Conservation (phyloP, 1,140 invertebrate genomes). For the Trialeurodes vaporariorum region DNA sequence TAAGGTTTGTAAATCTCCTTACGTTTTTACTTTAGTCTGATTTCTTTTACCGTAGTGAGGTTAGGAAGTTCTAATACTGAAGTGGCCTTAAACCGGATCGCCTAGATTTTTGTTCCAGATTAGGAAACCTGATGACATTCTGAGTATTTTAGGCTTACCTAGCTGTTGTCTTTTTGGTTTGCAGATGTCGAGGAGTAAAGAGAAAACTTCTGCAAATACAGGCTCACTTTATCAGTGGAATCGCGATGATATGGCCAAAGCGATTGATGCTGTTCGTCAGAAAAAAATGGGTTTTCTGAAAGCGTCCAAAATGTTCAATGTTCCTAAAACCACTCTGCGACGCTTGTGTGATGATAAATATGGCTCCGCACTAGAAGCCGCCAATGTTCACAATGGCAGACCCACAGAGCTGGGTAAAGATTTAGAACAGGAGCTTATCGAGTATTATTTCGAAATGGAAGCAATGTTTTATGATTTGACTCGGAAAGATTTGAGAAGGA, state of each 20-base stretch:
- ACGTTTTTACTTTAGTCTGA: too few species aligned
- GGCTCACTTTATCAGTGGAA: too few species aligned
- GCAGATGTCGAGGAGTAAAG: too few species aligned
- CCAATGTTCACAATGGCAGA: slow-evolving; percentile 2
- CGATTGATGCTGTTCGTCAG: slow-evolving; percentile 20
- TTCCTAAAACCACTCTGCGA: slow-evolving; percentile 24
- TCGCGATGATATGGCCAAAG: slow-evolving; percentile 14
- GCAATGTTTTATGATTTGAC: slow-evolving; percentile 13
- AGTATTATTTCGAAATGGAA: slow-evolving; percentile 16
- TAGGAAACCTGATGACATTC: too few species aligned
- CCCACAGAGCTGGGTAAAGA: slow-evolving; percentile 8
- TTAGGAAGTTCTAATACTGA: too few species aligned
- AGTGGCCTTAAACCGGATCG: too few species aligned
- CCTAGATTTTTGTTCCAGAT: too few species aligned
- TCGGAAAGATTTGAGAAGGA: slow-evolving; percentile 7
- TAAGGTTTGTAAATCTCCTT: too few species aligned
- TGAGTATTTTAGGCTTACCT: too few species aligned
- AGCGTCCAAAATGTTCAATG: slow-evolving; percentile 22
- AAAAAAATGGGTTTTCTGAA: slow-evolving; percentile 22
- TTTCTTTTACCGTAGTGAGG: too few species aligned
- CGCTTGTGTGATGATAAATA: background rate
- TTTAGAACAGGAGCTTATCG: slow-evolving; percentile 13
- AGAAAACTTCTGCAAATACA: too few species aligned
- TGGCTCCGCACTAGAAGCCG: background rate
- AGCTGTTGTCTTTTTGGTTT: too few species aligned